Percentiles rank a stretch among this genome's conserved stretches.
Conservation (phyloP, 2,888 invertebrate genomes). For the Aspidiotus destructor region DNA sequence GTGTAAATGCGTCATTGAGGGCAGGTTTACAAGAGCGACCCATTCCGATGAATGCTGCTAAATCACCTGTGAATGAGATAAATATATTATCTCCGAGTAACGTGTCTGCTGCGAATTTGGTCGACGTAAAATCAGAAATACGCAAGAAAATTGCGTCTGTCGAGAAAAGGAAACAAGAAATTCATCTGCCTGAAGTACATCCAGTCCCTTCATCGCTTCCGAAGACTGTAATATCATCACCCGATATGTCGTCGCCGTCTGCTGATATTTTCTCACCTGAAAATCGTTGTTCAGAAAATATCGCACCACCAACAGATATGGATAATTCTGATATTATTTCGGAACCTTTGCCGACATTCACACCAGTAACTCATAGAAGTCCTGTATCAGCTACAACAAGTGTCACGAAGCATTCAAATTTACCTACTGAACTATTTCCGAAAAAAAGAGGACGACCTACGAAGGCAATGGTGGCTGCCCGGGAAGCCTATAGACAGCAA, state of each 20-base stretch:
- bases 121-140: conserved; percentile 35
- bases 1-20: background rate
- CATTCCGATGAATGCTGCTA: background rate
- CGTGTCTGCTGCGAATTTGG: background rate
- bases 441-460: conserved; percentile 35
- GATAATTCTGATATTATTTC: background rate
- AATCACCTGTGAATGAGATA: background rate
- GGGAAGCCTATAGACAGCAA: conserved; percentile 27
- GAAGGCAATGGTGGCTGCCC: conserved; percentile 30
- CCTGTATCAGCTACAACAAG: background rate
- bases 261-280: no score
- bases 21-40: background rate
- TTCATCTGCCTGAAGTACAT: background rate
- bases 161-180: conserved; percentile 15
- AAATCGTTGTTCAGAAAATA: no score
- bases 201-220: background rate
- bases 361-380: background rate
- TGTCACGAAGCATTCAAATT: background rate
- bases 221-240: background rate
- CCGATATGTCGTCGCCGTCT: background rate
- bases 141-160: conserved; percentile 33
- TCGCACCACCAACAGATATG: no score
- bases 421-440: conserved; percentile 14
- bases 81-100: background rate
- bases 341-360: background rate